These are phyloP conservation scores for Agrochola lota DNA, from an alignment of 2,888 invertebrate species.

Conservation along the genomic window DNA sequence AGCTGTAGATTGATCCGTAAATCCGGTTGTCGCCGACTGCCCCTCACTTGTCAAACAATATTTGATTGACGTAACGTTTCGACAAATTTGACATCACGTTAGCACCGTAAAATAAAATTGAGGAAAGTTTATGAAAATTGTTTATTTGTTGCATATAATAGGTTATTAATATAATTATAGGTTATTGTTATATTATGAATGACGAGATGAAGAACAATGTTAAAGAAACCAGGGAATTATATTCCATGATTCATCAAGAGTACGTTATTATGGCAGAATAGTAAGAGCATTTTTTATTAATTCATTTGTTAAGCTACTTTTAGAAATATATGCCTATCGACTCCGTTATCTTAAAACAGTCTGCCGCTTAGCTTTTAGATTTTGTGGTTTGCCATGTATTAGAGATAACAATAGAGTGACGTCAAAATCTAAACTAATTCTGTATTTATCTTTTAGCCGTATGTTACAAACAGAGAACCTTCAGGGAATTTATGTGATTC, in stretches of 20 bases:
- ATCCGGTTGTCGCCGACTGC: not conserved
- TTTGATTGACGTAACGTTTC: slow-evolving; percentile 12
- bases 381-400: not conserved
- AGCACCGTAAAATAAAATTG: not conserved
- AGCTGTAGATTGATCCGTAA: not conserved
- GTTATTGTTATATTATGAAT: slow-evolving; percentile 73
- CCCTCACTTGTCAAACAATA: not conserved
- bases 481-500: slow-evolving; percentile 97
- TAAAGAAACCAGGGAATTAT: slow-evolving; percentile 92
- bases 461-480: slow-evolving; percentile 96
- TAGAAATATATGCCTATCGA: not conserved
- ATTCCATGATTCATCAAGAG: slow-evolving; percentile 95
- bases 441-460: slow-evolving; percentile 90
- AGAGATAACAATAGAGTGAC: not conserved
- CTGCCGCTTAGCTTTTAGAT: not conserved
- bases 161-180: slow-evolving; percentile 4
- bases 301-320: not conserved
- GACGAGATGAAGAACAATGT: slow-evolving; percentile 77
- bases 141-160: slow-evolving; percentile 4
- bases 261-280: slow-evolving; percentile 98
- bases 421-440: not conserved
- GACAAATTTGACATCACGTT: slow-evolving; percentile 7
- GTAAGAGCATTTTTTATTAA: slow-evolving; percentile 90
- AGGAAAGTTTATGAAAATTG: not conserved
- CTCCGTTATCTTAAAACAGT: not conserved